A percentile compares a stretch with the other conserved stretches of the same genome.
Conservation (phyloP, 64 coral and sea anemone species). For the Porites lutea region DNA sequence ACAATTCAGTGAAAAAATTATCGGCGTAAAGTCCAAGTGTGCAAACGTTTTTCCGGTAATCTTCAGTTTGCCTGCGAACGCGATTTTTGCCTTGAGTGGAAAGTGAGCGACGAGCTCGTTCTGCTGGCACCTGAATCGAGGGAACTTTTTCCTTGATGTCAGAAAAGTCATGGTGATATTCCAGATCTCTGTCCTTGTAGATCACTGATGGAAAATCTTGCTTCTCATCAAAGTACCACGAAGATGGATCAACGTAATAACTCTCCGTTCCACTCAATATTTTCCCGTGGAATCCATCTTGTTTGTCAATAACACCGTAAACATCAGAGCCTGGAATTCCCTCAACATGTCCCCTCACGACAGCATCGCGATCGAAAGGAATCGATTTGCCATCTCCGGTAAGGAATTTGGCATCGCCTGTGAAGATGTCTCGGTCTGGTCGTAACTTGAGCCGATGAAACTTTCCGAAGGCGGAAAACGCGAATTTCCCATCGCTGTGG, state of each 20-base stretch:
- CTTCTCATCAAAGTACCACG: conserved; percentile 77
- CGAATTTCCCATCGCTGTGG: conserved; percentile 70
- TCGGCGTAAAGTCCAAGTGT: conserved; percentile 78
- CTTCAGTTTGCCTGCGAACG: conserved; percentile 51
- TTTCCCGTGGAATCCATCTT: conserved; percentile 93
- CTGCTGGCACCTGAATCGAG: conserved; percentile 15
- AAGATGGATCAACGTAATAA: conserved; percentile 87
- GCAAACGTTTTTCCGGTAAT: conserved; percentile 56
- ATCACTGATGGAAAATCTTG: conserved; percentile 90
- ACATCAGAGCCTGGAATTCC: conserved; percentile 78
- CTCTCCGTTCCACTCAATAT: conserved; percentile 70
- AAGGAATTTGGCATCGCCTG: conserved; percentile 80
- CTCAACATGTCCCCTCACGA: conserved; percentile 78
- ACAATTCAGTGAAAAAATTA: conserved; percentile 83
- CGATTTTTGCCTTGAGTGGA: conserved; percentile 7
- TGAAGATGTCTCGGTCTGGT: conserved; percentile 77
- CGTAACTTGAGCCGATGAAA: conserved; percentile 63
- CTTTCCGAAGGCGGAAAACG: conserved; percentile 78
- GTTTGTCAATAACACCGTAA: conserved; percentile 80
- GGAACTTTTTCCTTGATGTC: conserved; percentile 63
- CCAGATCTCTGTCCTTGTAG: conserved; percentile 86
- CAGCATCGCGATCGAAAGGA: conserved; percentile 77
- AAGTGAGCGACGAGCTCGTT: conserved; percentile 19
- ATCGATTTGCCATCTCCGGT: conserved; percentile 79
- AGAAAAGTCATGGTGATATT: conserved; percentile 68